Evolutionary conservation across 2,113 vertebrate species (phyloP).

Genomic region (Elaphurus davidianus): DNA sequence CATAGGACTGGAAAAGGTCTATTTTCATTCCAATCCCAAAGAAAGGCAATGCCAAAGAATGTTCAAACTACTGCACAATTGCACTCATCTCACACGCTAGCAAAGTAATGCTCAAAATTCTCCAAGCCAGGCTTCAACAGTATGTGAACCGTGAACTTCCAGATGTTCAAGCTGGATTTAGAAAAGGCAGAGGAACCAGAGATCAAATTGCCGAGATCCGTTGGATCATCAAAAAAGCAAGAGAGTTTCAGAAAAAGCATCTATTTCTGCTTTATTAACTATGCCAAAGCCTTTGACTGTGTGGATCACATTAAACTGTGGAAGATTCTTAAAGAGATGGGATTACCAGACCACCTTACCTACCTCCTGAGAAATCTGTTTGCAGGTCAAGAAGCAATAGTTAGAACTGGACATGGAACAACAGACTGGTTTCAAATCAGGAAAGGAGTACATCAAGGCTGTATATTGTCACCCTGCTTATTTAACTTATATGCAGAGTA

Average conservation of each 20-base stretch:
- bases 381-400: background rate
- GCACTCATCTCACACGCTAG: background rate
- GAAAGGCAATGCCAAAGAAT: background rate
- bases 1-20: background rate
- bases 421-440: background rate
- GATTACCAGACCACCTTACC: background rate
- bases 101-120: background rate
- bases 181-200: background rate
- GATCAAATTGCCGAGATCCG: background rate
- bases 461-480: background rate
- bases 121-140: background rate
- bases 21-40: background rate
- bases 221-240: background rate
- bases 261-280: background rate
- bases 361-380: background rate
- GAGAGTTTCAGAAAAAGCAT: background rate
- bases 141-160: background rate
- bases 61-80: background rate
- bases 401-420: background rate
- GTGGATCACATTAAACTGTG: background rate
- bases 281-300: background rate
- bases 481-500: background rate
- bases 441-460: background rate
- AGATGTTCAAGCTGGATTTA: background rate
- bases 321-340: no score